Conservation (phyloP, 37 sponge, comb jelly and placozoan species). For the Beroe ovata region DNA sequence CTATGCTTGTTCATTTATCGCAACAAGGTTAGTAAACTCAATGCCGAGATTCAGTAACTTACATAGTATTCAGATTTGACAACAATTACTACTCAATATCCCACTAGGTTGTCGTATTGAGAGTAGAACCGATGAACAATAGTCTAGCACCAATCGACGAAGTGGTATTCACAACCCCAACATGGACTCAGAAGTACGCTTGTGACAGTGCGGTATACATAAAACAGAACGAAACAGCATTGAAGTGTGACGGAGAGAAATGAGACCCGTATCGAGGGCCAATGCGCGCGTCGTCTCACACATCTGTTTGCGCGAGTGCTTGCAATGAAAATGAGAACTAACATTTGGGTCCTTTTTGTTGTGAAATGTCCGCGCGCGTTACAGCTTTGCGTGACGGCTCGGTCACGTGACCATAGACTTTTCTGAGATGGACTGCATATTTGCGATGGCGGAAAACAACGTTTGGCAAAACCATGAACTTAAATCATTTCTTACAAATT, state of each 20-base stretch:
- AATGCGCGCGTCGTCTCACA: too few relatives aligned
- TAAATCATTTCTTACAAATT: too few relatives aligned
- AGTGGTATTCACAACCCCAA: background rate
- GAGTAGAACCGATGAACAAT: background rate
- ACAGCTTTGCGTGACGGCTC: background rate
- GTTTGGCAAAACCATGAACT: too few relatives aligned
- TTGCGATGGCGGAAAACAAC: too few relatives aligned
- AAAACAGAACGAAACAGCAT: too few relatives aligned
- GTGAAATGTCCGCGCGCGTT: background rate
- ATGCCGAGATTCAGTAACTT: too few relatives aligned
- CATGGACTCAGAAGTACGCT: too few relatives aligned
- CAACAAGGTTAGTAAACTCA: constrained; percentile 42
- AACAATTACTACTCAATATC: background rate
- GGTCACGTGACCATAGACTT: constrained; percentile 1
- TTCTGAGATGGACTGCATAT: too few relatives aligned
- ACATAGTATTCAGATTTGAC: too few relatives aligned
- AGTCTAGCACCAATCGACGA: background rate
- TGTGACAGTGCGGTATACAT: too few relatives aligned
- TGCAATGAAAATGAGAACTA: background rate
- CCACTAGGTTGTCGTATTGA: background rate
- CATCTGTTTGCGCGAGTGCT: too few relatives aligned
- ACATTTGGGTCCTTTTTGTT: background rate
- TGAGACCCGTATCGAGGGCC: background rate
- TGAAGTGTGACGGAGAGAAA: too few relatives aligned
- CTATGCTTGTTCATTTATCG: constrained; percentile 45